Percentiles rank a stretch among this genome's conserved stretches.
Evolutionary conservation across 1,140 invertebrate genomes (phyloP).

Genomic region (Aphelenchoides avenae): DNA sequence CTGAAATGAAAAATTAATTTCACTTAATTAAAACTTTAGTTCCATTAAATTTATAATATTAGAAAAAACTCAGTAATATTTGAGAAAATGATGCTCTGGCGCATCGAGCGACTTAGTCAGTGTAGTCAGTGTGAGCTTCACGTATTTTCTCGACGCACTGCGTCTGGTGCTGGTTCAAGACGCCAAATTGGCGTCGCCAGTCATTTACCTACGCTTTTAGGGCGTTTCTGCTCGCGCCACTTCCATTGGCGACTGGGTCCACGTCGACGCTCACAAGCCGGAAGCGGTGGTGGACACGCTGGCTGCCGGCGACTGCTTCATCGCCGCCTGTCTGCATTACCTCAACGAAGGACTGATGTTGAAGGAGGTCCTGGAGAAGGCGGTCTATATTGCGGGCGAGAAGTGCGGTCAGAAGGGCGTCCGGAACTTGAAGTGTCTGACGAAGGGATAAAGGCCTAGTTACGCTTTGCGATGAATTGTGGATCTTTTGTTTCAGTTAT

Average conservation of each 20-base stretch:
- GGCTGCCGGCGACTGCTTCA: slow-evolving; percentile 35
- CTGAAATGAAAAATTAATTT: neutral
- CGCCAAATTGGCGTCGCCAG: neutral
- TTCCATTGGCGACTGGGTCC: neutral
- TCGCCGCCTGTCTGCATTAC: slow-evolving; percentile 22
- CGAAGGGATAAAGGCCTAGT: no score
- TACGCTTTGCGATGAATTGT: neutral
- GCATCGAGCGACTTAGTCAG: neutral
- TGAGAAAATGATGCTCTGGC: neutral
- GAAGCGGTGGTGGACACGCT: slow-evolving; percentile 31
- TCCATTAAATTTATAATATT: neutral
- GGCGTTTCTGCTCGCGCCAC: slow-evolving; percentile 15
- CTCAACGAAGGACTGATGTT: slow-evolving; percentile 16
- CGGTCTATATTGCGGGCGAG: slow-evolving; percentile 14
- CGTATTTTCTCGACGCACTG: neutral
- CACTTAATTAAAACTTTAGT: neutral
- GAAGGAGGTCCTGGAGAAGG: slow-evolving; percentile 24
- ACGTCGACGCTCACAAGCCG: slow-evolving; percentile 22
- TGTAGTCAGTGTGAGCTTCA: neutral
- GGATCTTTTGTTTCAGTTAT: neutral
- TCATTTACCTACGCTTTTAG: neutral
- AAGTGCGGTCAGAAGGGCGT: slow-evolving; percentile 32
- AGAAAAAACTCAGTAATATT: slow-evolving; percentile 1
- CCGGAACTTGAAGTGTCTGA: slow-evolving; percentile 19
- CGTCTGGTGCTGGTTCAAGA: neutral